phyloP scores from a whole-genome alignment of 1,140 invertebrate genomes.

The Ptiloglossa arizonensis region DNA sequence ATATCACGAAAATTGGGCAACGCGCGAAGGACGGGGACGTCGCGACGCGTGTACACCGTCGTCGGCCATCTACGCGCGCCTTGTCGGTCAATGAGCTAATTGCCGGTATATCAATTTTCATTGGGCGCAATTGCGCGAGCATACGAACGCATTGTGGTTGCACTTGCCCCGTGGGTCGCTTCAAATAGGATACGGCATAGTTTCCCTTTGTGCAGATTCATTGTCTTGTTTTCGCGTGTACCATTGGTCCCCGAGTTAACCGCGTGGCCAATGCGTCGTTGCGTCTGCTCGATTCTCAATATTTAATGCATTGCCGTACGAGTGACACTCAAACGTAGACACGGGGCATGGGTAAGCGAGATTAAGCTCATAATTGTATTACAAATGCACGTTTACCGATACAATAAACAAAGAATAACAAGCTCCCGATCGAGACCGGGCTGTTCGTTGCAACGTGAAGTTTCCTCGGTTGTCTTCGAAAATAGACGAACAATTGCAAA shows the following conservation, averaged over 20 bases:
- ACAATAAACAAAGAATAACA: too few relatives aligned
- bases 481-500: too few relatives aligned
- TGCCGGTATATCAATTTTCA: constrained; percentile 76
- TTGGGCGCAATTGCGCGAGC: constrained; percentile 73
- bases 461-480: too few relatives aligned
- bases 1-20: constrained; percentile 51
- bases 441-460: too few relatives aligned
- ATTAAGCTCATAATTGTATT: not conserved
- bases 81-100: constrained; percentile 75
- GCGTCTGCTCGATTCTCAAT: not conserved
- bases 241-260: constrained; percentile 31
- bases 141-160: constrained; percentile 70
- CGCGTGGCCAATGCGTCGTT: not conserved
- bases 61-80: constrained; percentile 53
- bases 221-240: constrained; percentile 40
- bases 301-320: constrained; percentile 1
- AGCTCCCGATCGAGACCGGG: too few relatives aligned
- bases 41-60: constrained; percentile 8
- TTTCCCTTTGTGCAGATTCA: constrained; percentile 62
- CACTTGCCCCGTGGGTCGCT: constrained; percentile 64
- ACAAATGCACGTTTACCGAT: too few relatives aligned
- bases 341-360: not conserved
- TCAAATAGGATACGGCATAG: constrained; percentile 74
- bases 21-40: constrained; percentile 30
- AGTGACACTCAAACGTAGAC: not conserved